Evolutionary conservation across 1,140 invertebrate species (phyloP), one percentile per base, ranked within the genome.

Genomic region (Drosophila tani): DNA sequence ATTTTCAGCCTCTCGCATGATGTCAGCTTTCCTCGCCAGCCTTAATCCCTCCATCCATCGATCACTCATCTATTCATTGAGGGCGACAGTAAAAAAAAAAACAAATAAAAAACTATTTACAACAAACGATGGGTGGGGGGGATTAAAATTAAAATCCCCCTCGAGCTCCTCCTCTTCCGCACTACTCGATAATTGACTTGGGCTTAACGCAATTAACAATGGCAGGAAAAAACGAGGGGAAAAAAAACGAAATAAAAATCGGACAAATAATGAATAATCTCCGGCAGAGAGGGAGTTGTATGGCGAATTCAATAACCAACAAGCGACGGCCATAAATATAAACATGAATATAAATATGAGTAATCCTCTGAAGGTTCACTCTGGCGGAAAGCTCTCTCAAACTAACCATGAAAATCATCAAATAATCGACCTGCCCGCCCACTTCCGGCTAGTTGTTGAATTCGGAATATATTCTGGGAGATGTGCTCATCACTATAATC

Each of bases 181-280:
- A 17, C n/a, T 19, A 21, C 73, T 81, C 66, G 76, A 84, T 85
- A 84, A 84, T 84, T 85, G 82, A 84, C 73, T 84, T 68, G 64
- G 74, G 68, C 78, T 81, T 85, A 79, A 79, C 68, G 82, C 82
- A 85, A 85, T 85, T 85, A 81, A 85, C 79, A 85, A 79, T 65
- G 64, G 32, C 32, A 40, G 80, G 53, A 74, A 68, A 70, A 74
- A 76, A 56, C 57, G 77, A 81, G 17, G 68, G 41, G 41, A 35
- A 65, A 67, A 65, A 51, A 71, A 49, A 56, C 63, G 46, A 60
- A 29, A 76, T 46, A 78, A 64, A 77, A 49, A 70, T 47, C 51
- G 12, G 35, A 70, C 43, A 67, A 60, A 60, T 66, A 67, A 69
- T 69, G 64, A 55, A 70, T 70, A 68, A 65, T 47, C 65, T 64